phyloP scores from a whole-genome alignment of 2,113 vertebrate genomes.

The Paradoxurus hermaphroditus region DNA sequence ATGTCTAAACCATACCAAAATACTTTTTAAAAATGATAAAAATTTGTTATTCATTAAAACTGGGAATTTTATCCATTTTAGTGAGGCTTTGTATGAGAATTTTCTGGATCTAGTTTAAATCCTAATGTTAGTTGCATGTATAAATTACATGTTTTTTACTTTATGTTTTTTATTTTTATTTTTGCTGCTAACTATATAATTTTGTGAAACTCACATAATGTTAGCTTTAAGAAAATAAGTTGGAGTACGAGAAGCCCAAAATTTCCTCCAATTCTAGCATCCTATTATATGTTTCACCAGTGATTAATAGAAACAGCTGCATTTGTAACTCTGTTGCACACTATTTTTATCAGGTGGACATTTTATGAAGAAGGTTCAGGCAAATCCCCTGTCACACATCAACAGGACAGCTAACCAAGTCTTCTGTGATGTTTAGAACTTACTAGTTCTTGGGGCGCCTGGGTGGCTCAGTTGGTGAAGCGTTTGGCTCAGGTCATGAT shows the following conservation, averaged over 20 bases:
- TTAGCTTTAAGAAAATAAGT: not conserved
- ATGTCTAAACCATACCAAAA: not conserved
- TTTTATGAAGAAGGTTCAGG: not conserved
- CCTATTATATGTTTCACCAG: not conserved
- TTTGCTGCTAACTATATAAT: not conserved
- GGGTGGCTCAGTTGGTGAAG: no score
- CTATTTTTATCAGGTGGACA: not conserved
- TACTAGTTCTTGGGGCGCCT: not conserved
- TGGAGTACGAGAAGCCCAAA: not conserved
- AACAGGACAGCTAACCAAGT: not conserved
- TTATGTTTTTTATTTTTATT: not conserved
- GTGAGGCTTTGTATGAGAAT: not conserved
- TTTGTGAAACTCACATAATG: not conserved
- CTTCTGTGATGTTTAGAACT: not conserved
- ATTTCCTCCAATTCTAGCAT: not conserved
- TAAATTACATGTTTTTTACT: not conserved
- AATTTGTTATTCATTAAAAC: not conserved
- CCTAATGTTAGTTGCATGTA: not conserved
- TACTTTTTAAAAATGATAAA: not conserved
- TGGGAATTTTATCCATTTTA: not conserved
- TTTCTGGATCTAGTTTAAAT: not conserved
- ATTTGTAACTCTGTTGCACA: not conserved
- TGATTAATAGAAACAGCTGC: not conserved
- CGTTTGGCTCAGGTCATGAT: no score
- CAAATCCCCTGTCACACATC: not conserved